Evolutionary conservation across 2,113 vertebrate genomes (phyloP), one percentile per base, ranked within the genome.

Genomic region (Steatornis caripensis): DNA sequence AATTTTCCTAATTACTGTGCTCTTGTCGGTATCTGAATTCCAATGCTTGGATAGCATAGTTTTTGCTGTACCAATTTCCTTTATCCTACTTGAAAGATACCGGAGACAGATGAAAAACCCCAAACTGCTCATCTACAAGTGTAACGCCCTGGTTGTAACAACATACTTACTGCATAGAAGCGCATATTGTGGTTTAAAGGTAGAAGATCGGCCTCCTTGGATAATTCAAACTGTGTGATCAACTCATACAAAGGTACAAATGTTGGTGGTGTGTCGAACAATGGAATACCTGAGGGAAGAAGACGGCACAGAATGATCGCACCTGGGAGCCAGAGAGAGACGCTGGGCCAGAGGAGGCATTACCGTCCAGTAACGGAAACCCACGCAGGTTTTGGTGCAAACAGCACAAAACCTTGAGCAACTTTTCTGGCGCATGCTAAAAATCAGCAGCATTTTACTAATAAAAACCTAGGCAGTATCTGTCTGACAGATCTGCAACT

Each of bases 161-260:
- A 13, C 10, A 14, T 66, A 98, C 99, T 98, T 96, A 99, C 99
- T 48, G 99, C 99, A 72, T 99, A 99, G 98, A 99, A 99, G 92
- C 98, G 98, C 99, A 99, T 99, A 90, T 98, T 99, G 95, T 99
- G 98, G 96, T 98, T 89, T 97, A 98, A 54, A 88, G 98, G 81
- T 91, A 98, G 29, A 58, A 96, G 93, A 37, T 98, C 90, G 6
- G 98, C 98, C 83, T 99, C 99, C 95, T 99, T 99, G 93, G 98
- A 98, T 6, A 99, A 83, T 32, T 99, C 99, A 97, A 99, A 99
- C 66, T 99, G 99, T 5, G 99, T 99, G 78, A 99, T 99, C 95
- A 99, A 94, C 97, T 99, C 99, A 69, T 99, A 99, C 9, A 99
- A 97, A 27, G 99, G 98, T 4, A 99, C 98, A 79, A 99, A 98